Conservation (phyloP, 2,888 invertebrate genomes). For the Folsomia manolachei region DNA sequence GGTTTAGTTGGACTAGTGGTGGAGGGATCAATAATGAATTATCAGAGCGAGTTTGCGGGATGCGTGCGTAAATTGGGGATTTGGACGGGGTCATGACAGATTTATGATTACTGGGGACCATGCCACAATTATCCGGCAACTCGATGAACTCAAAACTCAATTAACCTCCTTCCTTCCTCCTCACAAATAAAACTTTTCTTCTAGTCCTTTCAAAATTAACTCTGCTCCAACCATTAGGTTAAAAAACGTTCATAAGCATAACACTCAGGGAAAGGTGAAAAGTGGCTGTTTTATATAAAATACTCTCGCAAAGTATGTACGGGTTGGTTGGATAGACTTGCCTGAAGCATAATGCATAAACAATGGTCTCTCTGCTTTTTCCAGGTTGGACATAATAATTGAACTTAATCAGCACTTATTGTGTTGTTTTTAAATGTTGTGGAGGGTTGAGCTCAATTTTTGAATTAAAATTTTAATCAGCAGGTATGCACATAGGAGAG, state of each 20-base stretch:
- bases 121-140: slow-evolving; percentile 5
- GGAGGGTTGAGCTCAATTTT: not conserved
- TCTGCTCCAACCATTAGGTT: not conserved
- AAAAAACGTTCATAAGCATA: not conserved
- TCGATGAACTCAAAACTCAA: slow-evolving; percentile 3
- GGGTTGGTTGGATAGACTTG: not conserved
- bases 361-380: not conserved
- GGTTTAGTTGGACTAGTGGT: not conserved
- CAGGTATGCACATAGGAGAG: not conserved
- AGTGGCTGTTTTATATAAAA: not conserved
- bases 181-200: too few relatives aligned
- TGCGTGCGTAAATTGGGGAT: slow-evolving; percentile 3
- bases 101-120: slow-evolving; percentile 3
- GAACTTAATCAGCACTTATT: not conserved
- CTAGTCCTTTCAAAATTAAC: too few relatives aligned
- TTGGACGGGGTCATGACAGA: slow-evolving; percentile 3
- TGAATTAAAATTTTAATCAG: not conserved
- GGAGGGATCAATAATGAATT: slow-evolving; percentile 4
- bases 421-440: too few relatives aligned
- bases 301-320: not conserved
- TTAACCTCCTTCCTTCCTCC: not conserved
- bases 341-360: not conserved
- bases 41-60: not conserved
- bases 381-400: not conserved
- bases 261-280: not conserved